Evolutionary conservation across 2,888 invertebrate genomes (phyloP).

Genomic region (Lasioglossum calceatum): DNA sequence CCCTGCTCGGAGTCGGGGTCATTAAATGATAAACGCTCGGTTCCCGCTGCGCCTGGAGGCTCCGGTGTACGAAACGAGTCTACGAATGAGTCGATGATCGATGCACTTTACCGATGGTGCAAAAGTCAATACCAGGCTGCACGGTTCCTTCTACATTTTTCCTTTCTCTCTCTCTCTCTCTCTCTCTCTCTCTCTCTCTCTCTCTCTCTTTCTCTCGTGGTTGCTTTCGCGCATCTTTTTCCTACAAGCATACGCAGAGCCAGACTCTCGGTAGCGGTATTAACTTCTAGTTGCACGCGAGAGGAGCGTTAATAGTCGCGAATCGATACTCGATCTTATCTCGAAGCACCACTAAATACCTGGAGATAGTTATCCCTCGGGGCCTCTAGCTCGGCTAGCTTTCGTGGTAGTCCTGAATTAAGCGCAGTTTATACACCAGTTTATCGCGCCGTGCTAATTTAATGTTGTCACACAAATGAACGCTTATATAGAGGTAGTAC

Average conservation of each 20-base stretch:
- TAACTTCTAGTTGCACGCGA: slow-evolving; percentile 1
- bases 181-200: neutral
- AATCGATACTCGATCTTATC: slow-evolving; percentile 55
- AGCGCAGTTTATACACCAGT: slow-evolving; percentile 49
- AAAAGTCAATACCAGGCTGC: slow-evolving; percentile 52
- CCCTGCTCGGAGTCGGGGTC: slow-evolving; percentile 44
- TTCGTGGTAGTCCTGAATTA: slow-evolving; percentile 58
- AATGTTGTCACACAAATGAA: slow-evolving; percentile 62
- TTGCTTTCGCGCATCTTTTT: neutral
- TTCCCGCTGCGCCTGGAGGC: slow-evolving; percentile 52
- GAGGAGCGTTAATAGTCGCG: slow-evolving; percentile 44
- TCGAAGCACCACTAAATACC: slow-evolving; percentile 52
- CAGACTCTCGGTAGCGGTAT: slow-evolving; percentile 6
- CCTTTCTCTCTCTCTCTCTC: neutral
- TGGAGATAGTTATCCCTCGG: slow-evolving; percentile 48
- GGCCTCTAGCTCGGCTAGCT: slow-evolving; percentile 16
- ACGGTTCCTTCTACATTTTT: slow-evolving; percentile 10
- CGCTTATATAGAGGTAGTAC: slow-evolving; percentile 33
- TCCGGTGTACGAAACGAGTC: slow-evolving; percentile 33
- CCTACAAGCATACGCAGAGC: neutral
- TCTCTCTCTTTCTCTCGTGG: neutral
- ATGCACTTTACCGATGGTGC: slow-evolving; percentile 40
- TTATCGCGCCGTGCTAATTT: slow-evolving; percentile 64
- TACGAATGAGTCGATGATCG: slow-evolving; percentile 59
- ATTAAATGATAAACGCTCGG: slow-evolving; percentile 66